Conservation (phyloP, 2,113 vertebrate genomes). For the Proterorhinus semilunaris region DNA sequence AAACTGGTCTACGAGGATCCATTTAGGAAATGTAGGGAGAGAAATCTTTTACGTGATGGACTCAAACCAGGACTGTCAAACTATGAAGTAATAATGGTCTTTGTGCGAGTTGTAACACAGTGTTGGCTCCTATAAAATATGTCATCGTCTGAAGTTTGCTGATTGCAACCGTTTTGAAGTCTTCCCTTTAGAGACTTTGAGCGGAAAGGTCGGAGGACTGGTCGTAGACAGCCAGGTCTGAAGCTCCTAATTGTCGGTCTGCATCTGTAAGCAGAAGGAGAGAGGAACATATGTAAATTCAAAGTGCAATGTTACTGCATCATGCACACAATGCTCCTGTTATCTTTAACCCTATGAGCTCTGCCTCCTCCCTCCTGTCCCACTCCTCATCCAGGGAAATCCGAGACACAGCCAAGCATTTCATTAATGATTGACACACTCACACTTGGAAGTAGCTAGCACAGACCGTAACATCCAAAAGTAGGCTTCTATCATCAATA, state of each 20-base stretch:
- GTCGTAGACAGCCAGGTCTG: background rate
- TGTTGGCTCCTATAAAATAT: conserved; percentile 5
- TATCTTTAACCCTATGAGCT: conserved; percentile 62
- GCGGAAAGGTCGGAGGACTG: background rate
- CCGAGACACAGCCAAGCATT: conserved; percentile 61
- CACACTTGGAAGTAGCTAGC: conserved; percentile 6
- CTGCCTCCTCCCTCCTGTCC: conserved; percentile 46
- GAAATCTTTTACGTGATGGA: background rate
- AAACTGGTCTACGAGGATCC: conserved; percentile 17
- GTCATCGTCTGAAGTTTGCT: background rate
- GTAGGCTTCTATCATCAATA: background rate
- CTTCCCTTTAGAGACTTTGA: background rate
- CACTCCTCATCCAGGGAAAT: conserved; percentile 63
- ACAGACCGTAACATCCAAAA: background rate
- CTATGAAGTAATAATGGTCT: background rate
- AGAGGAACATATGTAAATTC: conserved; percentile 27
- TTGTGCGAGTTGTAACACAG: background rate
- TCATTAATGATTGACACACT: conserved; percentile 77
- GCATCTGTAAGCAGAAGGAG: conserved; percentile 35
- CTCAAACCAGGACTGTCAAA: background rate
- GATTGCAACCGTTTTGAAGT: conserved; percentile 7
- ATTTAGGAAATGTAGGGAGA: conserved; percentile 7
- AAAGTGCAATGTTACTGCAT: conserved; percentile 56
- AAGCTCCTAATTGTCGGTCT: conserved; percentile 14
- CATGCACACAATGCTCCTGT: conserved; percentile 44